phyloP scores from a whole-genome alignment of 2,888 invertebrate species.

The Thalpophila matura region DNA sequence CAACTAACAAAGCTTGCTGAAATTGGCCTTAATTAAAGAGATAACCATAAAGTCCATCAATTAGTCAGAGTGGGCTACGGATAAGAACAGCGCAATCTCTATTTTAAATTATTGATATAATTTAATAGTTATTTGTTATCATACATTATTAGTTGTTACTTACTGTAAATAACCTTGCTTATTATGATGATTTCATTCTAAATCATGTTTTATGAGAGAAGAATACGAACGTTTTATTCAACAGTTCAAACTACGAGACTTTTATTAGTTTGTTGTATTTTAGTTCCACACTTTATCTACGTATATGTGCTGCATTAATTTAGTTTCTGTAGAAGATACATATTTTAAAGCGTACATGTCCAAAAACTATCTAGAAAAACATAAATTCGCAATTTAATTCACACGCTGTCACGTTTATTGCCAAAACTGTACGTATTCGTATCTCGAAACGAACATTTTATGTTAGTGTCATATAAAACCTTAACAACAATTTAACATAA shows the following conservation, averaged over 20 bases:
- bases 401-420: conserved; percentile 44
- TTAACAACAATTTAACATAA: conserved; percentile 55
- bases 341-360: conserved; percentile 15
- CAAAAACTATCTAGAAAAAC: conserved; percentile 36
- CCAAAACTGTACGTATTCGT: conserved; percentile 39
- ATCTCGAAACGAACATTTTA: conserved; percentile 41
- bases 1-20: no score
- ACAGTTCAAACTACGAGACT: not conserved
- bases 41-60: no score
- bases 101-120: no score
- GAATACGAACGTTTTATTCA: no score
- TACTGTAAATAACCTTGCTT: no score
- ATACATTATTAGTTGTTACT: no score
- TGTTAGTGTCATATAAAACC: conserved; percentile 49
- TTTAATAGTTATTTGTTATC: no score
- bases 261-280: not conserved
- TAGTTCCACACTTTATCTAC: conserved; percentile 14
- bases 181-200: no score
- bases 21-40: no score
- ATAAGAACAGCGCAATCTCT: no score
- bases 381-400: conserved; percentile 42
- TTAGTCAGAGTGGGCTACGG: no score
- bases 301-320: not conserved
- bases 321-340: conserved; percentile 1
- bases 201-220: no score